Conservation (phyloP, 2,888 invertebrate species). For the Agonopterix alstromeriana region DNA sequence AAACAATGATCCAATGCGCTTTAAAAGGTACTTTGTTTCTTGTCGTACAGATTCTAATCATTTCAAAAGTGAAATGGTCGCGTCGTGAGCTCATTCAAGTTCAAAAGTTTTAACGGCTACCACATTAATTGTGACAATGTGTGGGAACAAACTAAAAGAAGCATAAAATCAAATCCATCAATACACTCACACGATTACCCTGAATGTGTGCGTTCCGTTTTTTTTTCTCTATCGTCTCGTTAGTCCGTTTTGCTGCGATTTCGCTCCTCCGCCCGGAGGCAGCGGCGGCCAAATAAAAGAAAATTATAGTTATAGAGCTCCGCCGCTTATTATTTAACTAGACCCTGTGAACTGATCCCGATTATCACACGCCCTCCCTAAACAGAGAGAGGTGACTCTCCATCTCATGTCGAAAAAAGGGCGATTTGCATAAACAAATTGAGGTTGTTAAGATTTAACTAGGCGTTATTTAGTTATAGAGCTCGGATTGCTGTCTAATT, state of each 20-base stretch:
- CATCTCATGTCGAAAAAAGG: conserved; percentile 15
- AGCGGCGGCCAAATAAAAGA: conserved; percentile 62
- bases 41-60: too few species aligned
- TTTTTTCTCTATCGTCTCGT: conserved; percentile 53
- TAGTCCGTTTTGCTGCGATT: conserved; percentile 56
- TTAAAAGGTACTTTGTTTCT: too few species aligned
- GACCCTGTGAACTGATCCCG: conserved; percentile 56
- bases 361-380: conserved; percentile 53
- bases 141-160: conserved; percentile 18
- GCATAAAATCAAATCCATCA: conserved; percentile 42
- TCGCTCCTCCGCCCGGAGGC: conserved; percentile 42
- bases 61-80: too few species aligned
- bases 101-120: too few species aligned
- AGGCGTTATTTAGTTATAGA: background rate
- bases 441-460: background rate
- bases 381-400: conserved; percentile 28
- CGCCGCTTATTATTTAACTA: conserved; percentile 72
- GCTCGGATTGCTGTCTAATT: conserved; percentile 36
- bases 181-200: conserved; percentile 40
- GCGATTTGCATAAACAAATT: conserved; percentile 24
- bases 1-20: too few species aligned
- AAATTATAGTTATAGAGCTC: conserved; percentile 69
- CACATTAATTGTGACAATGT: conserved; percentile 2
- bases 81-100: too few species aligned
- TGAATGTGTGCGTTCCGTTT: conserved; percentile 42